phyloP scores from a whole-genome alignment of 2,113 vertebrate genomes.

The Caracal caracal region DNA sequence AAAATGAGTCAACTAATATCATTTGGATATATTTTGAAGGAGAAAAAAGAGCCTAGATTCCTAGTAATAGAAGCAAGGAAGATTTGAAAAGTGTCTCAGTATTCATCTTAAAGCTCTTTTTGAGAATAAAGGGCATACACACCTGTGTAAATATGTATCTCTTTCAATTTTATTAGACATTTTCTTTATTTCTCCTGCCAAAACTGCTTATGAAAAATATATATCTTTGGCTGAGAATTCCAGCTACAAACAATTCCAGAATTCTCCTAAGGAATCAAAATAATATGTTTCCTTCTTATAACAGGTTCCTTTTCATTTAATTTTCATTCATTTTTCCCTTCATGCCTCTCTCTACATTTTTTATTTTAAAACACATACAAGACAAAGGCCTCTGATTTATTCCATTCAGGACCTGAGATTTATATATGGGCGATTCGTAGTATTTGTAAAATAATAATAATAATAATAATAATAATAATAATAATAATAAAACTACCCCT shows the following conservation, averaged over 20 bases:
- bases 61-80: background rate
- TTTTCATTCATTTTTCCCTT: constrained; percentile 24
- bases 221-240: constrained; percentile 20
- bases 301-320: constrained; percentile 27
- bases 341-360: constrained; percentile 23
- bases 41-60: background rate
- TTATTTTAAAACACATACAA: constrained; percentile 7
- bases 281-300: constrained; percentile 4
- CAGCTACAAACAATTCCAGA: constrained; percentile 42
- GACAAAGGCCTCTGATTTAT: background rate
- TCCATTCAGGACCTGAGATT: background rate
- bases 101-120: background rate
- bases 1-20: constrained; percentile 10
- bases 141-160: background rate
- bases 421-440: background rate
- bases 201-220: constrained; percentile 47
- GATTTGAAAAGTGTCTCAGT: background rate
- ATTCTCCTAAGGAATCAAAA: constrained; percentile 38
- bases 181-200: constrained; percentile 17
- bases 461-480: background rate
- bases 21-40: background rate
- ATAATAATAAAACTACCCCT: background rate
- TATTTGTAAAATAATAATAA: background rate
- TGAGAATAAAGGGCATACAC: background rate
- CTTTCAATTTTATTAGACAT: constrained; percentile 47